Conservation (phyloP, 2,797 vertebrate species). For the Coracias cyanogaster region DNA sequence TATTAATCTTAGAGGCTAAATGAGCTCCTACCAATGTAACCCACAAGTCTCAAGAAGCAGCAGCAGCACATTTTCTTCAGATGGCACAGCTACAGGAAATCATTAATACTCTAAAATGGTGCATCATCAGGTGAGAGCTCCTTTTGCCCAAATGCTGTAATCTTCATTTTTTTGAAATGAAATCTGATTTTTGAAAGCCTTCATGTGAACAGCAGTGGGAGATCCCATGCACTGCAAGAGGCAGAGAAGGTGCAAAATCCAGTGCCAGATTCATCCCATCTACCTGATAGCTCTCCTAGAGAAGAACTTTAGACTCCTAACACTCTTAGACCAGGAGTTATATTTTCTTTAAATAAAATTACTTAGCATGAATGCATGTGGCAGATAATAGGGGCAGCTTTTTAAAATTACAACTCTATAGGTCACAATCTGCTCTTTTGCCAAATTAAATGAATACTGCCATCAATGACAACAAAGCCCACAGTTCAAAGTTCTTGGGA, state of each 20-base stretch:
- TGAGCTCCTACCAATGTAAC: neutral
- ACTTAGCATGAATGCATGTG: neutral
- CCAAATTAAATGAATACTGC: neutral
- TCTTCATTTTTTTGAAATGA: neutral
- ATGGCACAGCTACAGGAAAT: neutral
- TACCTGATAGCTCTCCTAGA: neutral
- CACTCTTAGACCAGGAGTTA: neutral
- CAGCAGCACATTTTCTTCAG: neutral
- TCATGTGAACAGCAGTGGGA: neutral
- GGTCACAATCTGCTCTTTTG: neutral
- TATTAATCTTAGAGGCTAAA: conserved; percentile 8
- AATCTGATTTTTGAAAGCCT: neutral
- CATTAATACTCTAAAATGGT: neutral
- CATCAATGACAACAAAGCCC: neutral
- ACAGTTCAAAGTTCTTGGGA: neutral
- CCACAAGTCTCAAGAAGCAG: neutral
- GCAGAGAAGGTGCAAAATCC: neutral
- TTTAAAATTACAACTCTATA: neutral
- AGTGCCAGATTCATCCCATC: neutral
- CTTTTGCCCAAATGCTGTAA: neutral
- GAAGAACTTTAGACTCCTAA: neutral
- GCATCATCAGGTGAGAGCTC: neutral
- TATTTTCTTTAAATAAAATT: neutral
- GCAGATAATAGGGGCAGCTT: neutral
- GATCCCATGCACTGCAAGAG: neutral